phyloP scores from a whole-genome alignment of 2,888 invertebrate genomes.

The Stegophylla sp. region DNA sequence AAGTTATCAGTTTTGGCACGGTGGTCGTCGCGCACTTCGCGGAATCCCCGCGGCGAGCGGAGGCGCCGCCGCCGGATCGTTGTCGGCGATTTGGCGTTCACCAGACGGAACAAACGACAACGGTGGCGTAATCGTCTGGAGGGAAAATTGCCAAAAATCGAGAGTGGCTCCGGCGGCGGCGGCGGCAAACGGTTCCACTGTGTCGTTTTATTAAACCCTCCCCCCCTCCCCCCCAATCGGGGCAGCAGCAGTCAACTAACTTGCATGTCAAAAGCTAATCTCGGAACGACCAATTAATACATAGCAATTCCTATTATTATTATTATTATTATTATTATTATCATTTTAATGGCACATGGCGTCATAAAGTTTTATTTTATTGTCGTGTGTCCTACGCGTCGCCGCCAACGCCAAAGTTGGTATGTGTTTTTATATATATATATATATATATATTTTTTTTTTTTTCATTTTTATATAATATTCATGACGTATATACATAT shows the following conservation, averaged over 20 bases:
- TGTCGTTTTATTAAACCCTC: too few species aligned
- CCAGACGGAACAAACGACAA: conserved; percentile 43
- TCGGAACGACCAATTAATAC: conserved; percentile 17
- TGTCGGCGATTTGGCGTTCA: conserved; percentile 48
- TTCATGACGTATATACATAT: too few species aligned
- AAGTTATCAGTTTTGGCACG: conserved; percentile 56
- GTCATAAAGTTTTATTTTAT: conserved; percentile 19
- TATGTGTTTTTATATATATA: too few species aligned
- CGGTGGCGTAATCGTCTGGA: conserved; percentile 39
- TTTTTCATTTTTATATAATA: neutral
- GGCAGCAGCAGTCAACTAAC: conserved; percentile 2
- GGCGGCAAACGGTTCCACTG: neutral
- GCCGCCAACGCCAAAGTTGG: neutral
- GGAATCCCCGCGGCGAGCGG: too few species aligned
- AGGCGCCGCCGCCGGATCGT: conserved; percentile 40
- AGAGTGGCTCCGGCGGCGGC: too few species aligned
- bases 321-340: too few species aligned
- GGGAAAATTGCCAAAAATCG: conserved; percentile 58
- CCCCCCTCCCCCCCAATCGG: too few species aligned
- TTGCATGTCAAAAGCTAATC: conserved; percentile 34
- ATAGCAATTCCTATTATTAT: too few species aligned
- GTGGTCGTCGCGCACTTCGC: conserved; percentile 18
- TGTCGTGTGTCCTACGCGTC: neutral
- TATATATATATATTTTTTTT: neutral
- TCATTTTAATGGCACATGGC: conserved; percentile 4